phyloP scores from a whole-genome alignment of 1,140 invertebrate genomes.

The Diprion similis region DNA sequence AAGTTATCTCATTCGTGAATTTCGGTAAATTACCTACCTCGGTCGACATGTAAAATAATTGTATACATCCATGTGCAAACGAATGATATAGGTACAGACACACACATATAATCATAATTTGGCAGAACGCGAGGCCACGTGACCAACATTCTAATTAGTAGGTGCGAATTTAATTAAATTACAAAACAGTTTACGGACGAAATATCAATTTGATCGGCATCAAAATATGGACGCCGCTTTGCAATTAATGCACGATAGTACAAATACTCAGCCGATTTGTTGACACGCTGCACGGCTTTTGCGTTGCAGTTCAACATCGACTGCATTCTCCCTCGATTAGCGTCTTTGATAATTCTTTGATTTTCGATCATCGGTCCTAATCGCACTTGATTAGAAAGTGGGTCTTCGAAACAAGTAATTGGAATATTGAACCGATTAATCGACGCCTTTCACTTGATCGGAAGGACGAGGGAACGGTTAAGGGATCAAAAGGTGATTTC shows the following conservation, averaged over 20 bases:
- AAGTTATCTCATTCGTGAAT: no score
- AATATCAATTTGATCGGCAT: not conserved
- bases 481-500: not conserved
- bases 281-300: not conserved
- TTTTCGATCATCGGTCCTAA: not conserved
- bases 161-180: not conserved
- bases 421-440: constrained; percentile 1
- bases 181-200: not conserved
- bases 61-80: no score
- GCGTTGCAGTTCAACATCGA: no score
- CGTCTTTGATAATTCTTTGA: not conserved
- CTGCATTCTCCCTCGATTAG: no score
- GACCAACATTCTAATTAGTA: not conserved
- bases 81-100: no score
- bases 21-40: no score
- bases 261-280: not conserved
- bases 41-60: no score
- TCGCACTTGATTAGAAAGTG: not conserved
- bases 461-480: not conserved
- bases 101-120: no score
- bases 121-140: not conserved
- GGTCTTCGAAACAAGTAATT: not conserved
- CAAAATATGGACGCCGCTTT: not conserved
- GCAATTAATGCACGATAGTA: not conserved
- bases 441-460: not conserved